A percentile compares a stretch with the other conserved stretches of the same genome.
These are phyloP conservation scores for Epinephelus coioides DNA, from an alignment of 2,797 vertebrate genomes.

Conservation along the genomic window DNA sequence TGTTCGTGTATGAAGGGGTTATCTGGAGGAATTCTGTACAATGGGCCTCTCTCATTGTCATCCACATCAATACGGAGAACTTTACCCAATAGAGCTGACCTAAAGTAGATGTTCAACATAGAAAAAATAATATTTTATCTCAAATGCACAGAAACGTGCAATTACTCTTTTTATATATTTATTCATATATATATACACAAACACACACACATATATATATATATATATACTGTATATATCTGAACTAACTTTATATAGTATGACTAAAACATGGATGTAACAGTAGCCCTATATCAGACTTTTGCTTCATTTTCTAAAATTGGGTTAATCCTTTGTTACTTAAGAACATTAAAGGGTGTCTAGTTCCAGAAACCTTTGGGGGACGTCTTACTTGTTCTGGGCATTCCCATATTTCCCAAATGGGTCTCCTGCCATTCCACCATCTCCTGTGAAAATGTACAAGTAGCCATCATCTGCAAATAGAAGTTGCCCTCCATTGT, in stretches of 20 bases:
- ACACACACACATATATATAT: too few species aligned
- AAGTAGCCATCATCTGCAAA: slow-evolving; percentile 94
- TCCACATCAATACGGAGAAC: slow-evolving; percentile 94
- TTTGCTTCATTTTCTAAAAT: neutral
- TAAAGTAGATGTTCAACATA: slow-evolving; percentile 52
- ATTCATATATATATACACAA: too few species aligned
- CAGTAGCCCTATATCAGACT: fast-evolving
- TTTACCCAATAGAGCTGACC: slow-evolving; percentile 94
- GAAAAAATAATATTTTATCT: neutral
- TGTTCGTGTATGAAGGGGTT: slow-evolving; percentile 91
- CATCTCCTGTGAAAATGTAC: slow-evolving; percentile 97
- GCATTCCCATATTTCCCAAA: slow-evolving; percentile 95
- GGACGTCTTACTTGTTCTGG: slow-evolving; percentile 92
- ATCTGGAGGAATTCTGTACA: slow-evolving; percentile 91
- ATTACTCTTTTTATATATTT: neutral
- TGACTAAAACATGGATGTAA: neutral
- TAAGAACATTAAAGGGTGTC: neutral
- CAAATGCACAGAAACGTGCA: neutral
- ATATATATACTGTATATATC: too few species aligned
- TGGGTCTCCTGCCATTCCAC: slow-evolving; percentile 97
- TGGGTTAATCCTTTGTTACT: neutral
- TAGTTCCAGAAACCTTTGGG: neutral
- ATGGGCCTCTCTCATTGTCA: slow-evolving; percentile 86
- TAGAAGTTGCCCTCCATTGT: slow-evolving; percentile 95
- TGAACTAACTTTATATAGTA: neutral